Evolutionary conservation across 2,797 vertebrate species (phyloP).

Genomic region (Cottoperca gobio): DNA sequence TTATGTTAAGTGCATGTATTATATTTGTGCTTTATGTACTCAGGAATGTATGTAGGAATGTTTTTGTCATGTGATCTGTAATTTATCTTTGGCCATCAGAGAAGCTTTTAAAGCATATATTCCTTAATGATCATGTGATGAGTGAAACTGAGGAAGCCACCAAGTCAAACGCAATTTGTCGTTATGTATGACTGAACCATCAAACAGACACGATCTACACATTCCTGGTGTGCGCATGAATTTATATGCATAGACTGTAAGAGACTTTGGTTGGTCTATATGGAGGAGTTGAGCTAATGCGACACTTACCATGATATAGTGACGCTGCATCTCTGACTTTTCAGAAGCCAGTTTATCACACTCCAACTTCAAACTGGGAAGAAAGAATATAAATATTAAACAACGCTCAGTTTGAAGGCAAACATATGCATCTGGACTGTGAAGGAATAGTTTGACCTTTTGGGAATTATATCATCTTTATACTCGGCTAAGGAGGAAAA

Average conservation of each 20-base stretch:
- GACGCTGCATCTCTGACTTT: constrained; percentile 99
- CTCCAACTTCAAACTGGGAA: constrained; percentile 88
- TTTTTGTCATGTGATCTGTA: constrained; percentile 6
- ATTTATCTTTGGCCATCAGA: background rate
- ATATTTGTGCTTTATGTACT: background rate
- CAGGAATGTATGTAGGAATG: background rate
- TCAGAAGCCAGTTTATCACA: constrained; percentile 98
- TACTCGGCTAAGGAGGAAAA: background rate
- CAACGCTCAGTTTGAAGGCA: background rate
- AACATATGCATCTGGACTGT: background rate
- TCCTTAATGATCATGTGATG: background rate
- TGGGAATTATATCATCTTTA: constrained; percentile 1
- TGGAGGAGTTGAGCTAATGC: background rate
- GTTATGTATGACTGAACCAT: background rate
- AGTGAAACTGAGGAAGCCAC: background rate
- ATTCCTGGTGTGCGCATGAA: background rate
- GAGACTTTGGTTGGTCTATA: background rate
- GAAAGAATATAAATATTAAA: background rate
- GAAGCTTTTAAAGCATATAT: background rate
- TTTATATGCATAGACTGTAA: background rate
- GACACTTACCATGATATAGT: constrained; percentile 90
- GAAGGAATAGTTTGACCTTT: background rate
- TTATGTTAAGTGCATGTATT: background rate
- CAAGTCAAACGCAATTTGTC: background rate
- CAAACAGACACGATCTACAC: background rate